Conservation (phyloP, 1,140 invertebrate genomes). For the Eriocheir sinensis region DNA sequence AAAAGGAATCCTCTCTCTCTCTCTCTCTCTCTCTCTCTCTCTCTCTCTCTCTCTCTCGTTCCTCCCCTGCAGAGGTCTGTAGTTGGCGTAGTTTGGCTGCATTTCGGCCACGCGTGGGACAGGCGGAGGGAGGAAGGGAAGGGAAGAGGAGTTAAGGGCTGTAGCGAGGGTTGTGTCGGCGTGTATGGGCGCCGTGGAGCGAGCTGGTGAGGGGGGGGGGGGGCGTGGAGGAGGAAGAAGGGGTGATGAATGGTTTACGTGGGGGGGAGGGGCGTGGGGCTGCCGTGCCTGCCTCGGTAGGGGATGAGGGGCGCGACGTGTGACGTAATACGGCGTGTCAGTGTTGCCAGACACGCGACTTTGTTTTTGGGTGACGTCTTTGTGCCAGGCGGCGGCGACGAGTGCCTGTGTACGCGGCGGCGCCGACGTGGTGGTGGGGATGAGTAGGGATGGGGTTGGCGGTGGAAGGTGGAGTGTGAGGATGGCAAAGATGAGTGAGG, state of each 20-base stretch:
- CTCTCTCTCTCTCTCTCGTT: background rate
- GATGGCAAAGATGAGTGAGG: too few species aligned
- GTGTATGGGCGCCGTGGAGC: background rate
- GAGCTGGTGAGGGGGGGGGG: background rate
- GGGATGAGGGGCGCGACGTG: background rate
- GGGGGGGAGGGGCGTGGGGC: background rate
- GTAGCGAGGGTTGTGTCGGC: background rate
- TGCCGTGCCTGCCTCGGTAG: background rate
- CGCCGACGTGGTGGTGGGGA: background rate
- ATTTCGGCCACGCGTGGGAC: background rate
- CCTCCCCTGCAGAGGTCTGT: background rate
- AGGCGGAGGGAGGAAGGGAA: background rate
- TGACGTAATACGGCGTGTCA: slow-evolving; percentile 21
- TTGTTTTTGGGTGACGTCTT: background rate
- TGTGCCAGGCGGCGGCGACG: background rate
- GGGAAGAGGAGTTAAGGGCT: background rate
- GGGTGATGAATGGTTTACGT: background rate
- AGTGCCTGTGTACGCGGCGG: background rate
- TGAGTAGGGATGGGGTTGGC: too few species aligned
- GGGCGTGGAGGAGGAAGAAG: slow-evolving; percentile 9
- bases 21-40: background rate
- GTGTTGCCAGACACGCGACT: slow-evolving; percentile 3
- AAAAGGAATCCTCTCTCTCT: background rate
- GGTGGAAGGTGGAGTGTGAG: too few species aligned
- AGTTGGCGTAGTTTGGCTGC: background rate